Percentiles rank a stretch among this genome's conserved stretches.
Conservation (phyloP, 2,888 invertebrate species). For the Penaeus monodon region DNA sequence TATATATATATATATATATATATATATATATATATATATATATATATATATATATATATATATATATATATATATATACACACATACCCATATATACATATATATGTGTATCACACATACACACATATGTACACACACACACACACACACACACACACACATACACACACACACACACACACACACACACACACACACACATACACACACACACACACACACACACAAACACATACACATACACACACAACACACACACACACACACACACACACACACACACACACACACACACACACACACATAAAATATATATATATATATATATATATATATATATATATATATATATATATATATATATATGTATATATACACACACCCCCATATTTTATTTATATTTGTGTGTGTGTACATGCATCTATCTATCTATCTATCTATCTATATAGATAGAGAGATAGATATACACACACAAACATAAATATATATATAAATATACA, state of each 20-base stretch:
- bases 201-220: background rate
- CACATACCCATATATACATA: no score
- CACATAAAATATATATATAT: background rate
- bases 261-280: background rate
- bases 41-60: background rate
- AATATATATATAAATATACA: no score
- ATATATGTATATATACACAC: background rate
- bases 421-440: no score
- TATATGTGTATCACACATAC: background rate
- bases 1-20: background rate
- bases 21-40: background rate
- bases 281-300: background rate
- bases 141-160: background rate
- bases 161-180: background rate
- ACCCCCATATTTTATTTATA: no score
- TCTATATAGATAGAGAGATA: no score
- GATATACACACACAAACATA: no score
- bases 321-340: constrained; percentile 5
- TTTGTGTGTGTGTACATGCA: no score
- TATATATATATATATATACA: background rate
- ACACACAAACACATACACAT: background rate
- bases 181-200: background rate
- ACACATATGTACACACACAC: background rate
- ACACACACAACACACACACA: background rate
- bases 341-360: no score